Base-by-base conservation (phyloP, 2,888 invertebrate genomes). In the Platycheirus albimanus region DNA sequence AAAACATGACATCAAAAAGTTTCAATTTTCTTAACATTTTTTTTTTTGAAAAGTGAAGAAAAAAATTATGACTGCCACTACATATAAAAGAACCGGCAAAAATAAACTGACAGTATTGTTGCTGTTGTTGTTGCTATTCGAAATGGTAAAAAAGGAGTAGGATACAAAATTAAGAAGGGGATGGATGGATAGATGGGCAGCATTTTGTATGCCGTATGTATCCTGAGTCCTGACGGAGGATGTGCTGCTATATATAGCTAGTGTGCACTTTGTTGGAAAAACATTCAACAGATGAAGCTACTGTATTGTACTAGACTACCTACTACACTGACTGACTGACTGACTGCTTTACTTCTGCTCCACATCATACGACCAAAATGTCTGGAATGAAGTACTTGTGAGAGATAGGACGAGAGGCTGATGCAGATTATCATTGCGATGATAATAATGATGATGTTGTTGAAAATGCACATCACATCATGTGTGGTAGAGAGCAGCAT, bases 241-340 rank as follows among this genome's bases (percentile, higher is more conserved):
- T 83, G 78, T 43, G 30, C 30, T 61, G 7, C 43, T 45, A 33
- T 8, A 8, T 24, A 24, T 24, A 24, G n/a, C 24, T 58, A 43
- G 28, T 45, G 61, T 83, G 83, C 83, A 83, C 78, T 83, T 83
- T 78, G 78, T 83, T 83, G 78, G 56, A 74, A 83, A 83, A 83
- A 83, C 69, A 83, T 83, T 83, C 83, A 83, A 83, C 83, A 83
- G 83, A 78, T 83, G 83, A 83, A 83, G 72, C 71, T 49, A 76
- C 76, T 72, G 61, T 43, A 24, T 8, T 33, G 30, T 33, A 33
- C 30, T n/a, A n/a, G n/a, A n/a, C n/a, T n/a, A n/a, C n/a, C n/a
- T 17, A 17, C 61, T 56, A 13, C 38, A 56, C 28, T 19, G 56
- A 66, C 66, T 75, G 70, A 77, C 49, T 77, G 77, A 83, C 77